Evolutionary conservation across 2,888 invertebrate species (phyloP).

Genomic region (Coenonympha arcania): DNA sequence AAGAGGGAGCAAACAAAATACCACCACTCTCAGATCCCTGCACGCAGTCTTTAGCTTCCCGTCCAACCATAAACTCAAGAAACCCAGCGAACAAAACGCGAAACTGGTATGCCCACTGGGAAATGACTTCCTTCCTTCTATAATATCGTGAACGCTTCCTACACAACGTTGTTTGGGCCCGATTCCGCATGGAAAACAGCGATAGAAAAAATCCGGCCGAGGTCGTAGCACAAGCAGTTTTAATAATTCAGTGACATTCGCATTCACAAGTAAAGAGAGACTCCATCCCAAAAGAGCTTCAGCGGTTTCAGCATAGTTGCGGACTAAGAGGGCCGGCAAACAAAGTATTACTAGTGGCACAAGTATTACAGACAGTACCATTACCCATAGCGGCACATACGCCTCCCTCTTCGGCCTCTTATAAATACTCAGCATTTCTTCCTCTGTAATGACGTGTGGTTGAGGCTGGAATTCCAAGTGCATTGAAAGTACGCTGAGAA

Average conservation of each 20-base stretch:
- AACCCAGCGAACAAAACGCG: constrained; percentile 83
- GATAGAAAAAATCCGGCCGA: constrained; percentile 85
- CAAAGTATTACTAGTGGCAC: constrained; percentile 73
- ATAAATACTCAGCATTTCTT: constrained; percentile 81
- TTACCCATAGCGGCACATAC: constrained; percentile 76
- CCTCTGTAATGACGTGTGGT: constrained; percentile 79
- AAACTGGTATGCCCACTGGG: constrained; percentile 91
- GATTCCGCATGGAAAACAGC: constrained; percentile 85
- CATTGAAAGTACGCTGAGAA: constrained; percentile 47
- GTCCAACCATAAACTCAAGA: constrained; percentile 79
- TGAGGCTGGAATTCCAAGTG: constrained; percentile 77
- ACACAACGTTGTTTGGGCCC: constrained; percentile 72
- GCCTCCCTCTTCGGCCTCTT: constrained; percentile 80
- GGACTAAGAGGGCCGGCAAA: constrained; percentile 45
- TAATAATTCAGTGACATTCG: constrained; percentile 75
- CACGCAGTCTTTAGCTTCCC: neutral
- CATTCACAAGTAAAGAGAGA: constrained; percentile 77
- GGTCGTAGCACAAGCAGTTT: constrained; percentile 79
- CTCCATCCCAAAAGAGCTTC: constrained; percentile 71
- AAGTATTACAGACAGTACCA: constrained; percentile 76
- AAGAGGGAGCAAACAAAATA: constrained; percentile 77
- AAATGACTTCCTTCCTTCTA: constrained; percentile 88
- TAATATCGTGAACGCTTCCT: constrained; percentile 73
- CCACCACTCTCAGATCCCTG: constrained; percentile 72
- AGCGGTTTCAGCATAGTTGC: constrained; percentile 34